phyloP scores from a whole-genome alignment of 1,140 invertebrate genomes.

The Hydropsyche tenuis region DNA sequence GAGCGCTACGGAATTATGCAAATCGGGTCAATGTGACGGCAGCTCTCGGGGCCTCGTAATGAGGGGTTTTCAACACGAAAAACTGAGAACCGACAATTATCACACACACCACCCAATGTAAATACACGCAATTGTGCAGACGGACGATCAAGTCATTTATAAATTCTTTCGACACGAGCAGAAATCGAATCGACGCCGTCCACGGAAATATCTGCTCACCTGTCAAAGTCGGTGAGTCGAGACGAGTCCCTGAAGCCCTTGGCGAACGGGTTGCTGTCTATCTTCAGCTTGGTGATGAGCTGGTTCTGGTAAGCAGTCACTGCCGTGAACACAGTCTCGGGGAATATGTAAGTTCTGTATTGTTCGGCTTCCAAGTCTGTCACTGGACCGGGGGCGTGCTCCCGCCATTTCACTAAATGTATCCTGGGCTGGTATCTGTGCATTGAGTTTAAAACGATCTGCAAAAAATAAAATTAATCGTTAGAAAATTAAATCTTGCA shows the following conservation, averaged over 20 bases:
- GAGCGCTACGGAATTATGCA: slow-evolving; percentile 5
- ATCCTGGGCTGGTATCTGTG: slow-evolving; percentile 98
- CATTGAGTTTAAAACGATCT: slow-evolving; percentile 99
- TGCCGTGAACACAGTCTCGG: slow-evolving; percentile 96
- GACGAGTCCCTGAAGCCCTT: slow-evolving; percentile 95
- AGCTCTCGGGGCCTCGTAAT: slow-evolving; percentile 8
- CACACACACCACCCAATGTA: not conserved
- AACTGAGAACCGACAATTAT: not conserved
- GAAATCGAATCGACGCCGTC: no score
- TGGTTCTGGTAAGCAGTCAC: slow-evolving; percentile 99
- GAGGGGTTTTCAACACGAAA: slow-evolving; percentile 20
- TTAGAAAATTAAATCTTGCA: no score
- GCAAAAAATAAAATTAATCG: slow-evolving; percentile 55
- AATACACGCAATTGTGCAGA: no score
- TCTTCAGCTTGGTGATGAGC: slow-evolving; percentile 93
- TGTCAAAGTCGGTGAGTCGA: slow-evolving; percentile 90
- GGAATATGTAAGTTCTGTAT: slow-evolving; percentile 91
- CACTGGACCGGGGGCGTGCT: slow-evolving; percentile 65
- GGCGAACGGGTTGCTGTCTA: slow-evolving; percentile 94
- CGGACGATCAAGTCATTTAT: no score
- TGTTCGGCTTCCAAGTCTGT: slow-evolving; percentile 77
- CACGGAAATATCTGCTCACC: slow-evolving; percentile 51
- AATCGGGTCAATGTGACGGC: slow-evolving; percentile 13
- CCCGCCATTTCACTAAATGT: slow-evolving; percentile 77
- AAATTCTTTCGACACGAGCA: no score